phyloP scores from a whole-genome alignment of 1,140 invertebrate species.

The Aphelenchoides avenae region DNA sequence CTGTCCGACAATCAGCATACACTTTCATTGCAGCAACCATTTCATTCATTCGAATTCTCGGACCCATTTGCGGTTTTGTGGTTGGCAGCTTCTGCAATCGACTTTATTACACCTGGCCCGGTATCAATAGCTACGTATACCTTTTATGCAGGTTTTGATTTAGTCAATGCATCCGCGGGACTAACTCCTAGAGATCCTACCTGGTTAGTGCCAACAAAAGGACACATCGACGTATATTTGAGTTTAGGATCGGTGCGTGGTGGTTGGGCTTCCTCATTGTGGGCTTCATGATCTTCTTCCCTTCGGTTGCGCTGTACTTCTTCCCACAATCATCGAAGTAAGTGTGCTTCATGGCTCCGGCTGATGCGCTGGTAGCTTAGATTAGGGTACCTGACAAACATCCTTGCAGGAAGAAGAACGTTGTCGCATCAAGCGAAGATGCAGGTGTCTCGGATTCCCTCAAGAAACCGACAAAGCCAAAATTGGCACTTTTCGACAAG shows the following conservation, averaged over 20 bases:
- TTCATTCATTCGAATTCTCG: conserved; percentile 56
- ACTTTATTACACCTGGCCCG: conserved; percentile 48
- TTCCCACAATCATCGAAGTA: conserved; percentile 30
- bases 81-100: conserved; percentile 53
- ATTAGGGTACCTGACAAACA: background rate
- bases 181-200: conserved; percentile 27
- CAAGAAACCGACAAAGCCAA: conserved; percentile 29
- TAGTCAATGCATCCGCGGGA: conserved; percentile 16
- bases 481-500: conserved; percentile 46
- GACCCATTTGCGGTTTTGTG: conserved; percentile 56
- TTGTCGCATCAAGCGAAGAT: background rate
- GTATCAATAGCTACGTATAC: conserved; percentile 6
- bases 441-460: conserved; percentile 9
- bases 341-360: background rate
- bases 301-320: conserved; percentile 26
- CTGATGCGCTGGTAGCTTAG: background rate
- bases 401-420: background rate
- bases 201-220: conserved; percentile 21
- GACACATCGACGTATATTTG: too few species aligned
- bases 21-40: conserved; percentile 44
- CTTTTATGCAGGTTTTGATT: conserved; percentile 9
- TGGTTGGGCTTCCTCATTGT: conserved; percentile 56
- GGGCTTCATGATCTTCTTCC: conserved; percentile 29
- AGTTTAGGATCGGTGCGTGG: conserved; percentile 59
- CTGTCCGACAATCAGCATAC: too few species aligned